Conservation (phyloP, 2,888 invertebrate genomes). For the Temnothorax unifasciatus region DNA sequence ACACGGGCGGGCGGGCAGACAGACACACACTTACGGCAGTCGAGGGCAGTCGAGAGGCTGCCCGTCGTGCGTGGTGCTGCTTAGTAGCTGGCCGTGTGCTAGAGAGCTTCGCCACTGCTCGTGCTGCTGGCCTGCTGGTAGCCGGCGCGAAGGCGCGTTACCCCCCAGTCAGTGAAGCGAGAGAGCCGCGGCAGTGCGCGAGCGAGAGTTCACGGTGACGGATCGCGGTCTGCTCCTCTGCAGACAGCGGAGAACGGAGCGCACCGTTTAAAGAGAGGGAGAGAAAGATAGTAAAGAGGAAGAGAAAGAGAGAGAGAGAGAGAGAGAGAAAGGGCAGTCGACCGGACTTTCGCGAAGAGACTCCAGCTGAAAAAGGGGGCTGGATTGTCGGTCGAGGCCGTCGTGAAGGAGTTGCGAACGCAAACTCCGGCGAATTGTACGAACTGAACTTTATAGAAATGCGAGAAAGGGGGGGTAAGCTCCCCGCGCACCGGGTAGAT, state of each 20-base stretch:
- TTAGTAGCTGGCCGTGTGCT: constrained; percentile 56
- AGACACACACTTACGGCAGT: constrained; percentile 51
- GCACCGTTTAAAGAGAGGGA: no score
- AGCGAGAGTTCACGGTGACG: constrained; percentile 71
- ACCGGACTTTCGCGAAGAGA: not conserved
- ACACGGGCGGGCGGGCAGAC: constrained; percentile 44
- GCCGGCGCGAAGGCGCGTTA: constrained; percentile 66
- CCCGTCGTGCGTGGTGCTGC: constrained; percentile 51
- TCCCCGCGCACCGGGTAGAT: not conserved
- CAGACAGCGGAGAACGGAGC: constrained; percentile 1
- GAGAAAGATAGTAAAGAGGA: no score
- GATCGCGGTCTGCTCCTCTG: constrained; percentile 57
- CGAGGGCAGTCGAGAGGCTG: constrained; percentile 53
- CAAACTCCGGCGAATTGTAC: not conserved
- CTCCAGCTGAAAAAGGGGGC: not conserved
- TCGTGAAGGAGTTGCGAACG: not conserved
- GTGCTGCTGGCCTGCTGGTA: constrained; percentile 55
- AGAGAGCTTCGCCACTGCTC: constrained; percentile 48
- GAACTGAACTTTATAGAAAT: not conserved
- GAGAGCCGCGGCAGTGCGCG: constrained; percentile 82
- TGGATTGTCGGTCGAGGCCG: not conserved
- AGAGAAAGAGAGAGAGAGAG: no score
- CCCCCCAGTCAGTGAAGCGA: constrained; percentile 72
- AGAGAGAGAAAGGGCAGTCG: not conserved
- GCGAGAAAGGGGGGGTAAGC: not conserved